phyloP scores from a whole-genome alignment of 2,113 vertebrate species.

The Cheilinus undulatus region DNA sequence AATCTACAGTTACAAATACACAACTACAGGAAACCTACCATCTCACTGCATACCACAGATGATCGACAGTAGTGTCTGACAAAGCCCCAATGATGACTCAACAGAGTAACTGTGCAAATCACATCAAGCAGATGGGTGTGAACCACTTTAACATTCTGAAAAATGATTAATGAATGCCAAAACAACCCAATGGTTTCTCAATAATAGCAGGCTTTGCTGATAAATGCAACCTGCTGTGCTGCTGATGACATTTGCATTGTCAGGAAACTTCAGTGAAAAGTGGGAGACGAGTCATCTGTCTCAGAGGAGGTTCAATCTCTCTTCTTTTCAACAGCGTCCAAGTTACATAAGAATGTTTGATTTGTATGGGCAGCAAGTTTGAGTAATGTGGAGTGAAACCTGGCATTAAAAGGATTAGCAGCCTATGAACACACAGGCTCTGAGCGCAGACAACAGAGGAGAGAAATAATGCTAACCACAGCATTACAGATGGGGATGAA shows the following conservation, averaged over 20 bases:
- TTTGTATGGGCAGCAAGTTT: constrained; percentile 62
- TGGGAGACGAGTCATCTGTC: neutral
- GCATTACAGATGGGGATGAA: constrained; percentile 19
- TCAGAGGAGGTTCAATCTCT: neutral
- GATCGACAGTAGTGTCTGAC: neutral
- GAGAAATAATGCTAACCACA: constrained; percentile 41
- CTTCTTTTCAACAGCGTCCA: neutral
- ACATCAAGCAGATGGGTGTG: neutral
- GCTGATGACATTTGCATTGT: neutral
- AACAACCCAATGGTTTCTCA: no score
- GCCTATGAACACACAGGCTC: constrained; percentile 65
- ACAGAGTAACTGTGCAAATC: neutral
- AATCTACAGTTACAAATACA: no score
- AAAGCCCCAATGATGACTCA: neutral
- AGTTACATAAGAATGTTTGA: constrained; percentile 56
- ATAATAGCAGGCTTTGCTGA: neutral
- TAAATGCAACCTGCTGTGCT: neutral
- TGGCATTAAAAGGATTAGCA: constrained; percentile 72
- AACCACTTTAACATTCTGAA: neutral
- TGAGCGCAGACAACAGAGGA: constrained; percentile 47
- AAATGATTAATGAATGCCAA: neutral
- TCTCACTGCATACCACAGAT: neutral
- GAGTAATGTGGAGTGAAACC: constrained; percentile 75
- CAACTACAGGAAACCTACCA: neutral
- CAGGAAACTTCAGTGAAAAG: neutral